Percentiles rank a stretch among this genome's conserved stretches.
phyloP scores from a whole-genome alignment of 1,140 invertebrate species.

The Triops longicaudatus region DNA sequence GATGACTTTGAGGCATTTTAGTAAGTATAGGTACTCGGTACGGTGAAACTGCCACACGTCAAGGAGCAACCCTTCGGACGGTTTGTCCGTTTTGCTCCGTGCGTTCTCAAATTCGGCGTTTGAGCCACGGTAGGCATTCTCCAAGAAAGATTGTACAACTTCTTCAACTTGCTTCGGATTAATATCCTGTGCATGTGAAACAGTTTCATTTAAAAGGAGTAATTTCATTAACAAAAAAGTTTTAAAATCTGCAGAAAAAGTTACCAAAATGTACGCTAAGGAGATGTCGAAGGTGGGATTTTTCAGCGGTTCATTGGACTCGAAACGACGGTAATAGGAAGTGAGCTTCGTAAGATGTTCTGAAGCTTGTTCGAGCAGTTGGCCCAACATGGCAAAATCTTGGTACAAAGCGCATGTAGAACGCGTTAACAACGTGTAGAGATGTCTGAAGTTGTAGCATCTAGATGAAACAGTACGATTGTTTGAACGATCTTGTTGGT shows the following conservation, averaged over 20 bases:
- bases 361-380: not conserved
- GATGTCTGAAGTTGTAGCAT: not conserved
- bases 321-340: not conserved
- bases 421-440: not conserved
- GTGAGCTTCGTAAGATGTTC: not conserved
- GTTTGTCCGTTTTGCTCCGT: not conserved
- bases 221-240: too few relatives aligned
- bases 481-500: too few relatives aligned
- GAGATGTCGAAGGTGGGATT: not conserved
- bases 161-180: not conserved
- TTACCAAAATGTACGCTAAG: not conserved
- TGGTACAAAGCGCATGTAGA: not conserved
- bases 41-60: slow-evolving; percentile 1
- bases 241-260: not conserved
- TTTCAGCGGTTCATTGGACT: not conserved
- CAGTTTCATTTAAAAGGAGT: too few relatives aligned
- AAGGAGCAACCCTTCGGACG: not conserved
- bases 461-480: not conserved
- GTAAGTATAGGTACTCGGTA: not conserved
- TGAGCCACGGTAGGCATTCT: not conserved
- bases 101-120: not conserved
- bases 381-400: not conserved
- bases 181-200: not conserved
- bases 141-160: not conserved
- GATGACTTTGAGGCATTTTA: not conserved